phyloP scores from a whole-genome alignment of 2,113 vertebrate genomes.

The Okapia johnstoni region DNA sequence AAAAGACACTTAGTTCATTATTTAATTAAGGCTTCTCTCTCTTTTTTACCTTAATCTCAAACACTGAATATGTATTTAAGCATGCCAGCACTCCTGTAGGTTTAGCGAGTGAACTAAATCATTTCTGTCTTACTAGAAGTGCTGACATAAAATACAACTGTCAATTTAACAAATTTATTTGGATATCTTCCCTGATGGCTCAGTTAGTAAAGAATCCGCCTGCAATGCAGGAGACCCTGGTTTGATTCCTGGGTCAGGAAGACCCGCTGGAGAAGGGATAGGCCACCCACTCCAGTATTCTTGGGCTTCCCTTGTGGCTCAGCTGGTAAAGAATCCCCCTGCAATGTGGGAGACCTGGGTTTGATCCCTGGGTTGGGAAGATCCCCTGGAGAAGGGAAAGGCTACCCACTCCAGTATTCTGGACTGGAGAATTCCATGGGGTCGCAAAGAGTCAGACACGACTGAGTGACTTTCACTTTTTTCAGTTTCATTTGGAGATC shows the following conservation, averaged over 20 bases:
- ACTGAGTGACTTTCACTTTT: neutral
- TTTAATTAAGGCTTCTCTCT: neutral
- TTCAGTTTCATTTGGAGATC: neutral
- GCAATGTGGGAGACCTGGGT: neutral
- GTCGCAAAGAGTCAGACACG: accelerated
- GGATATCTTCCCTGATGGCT: neutral
- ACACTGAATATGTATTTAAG: neutral
- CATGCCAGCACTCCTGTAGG: neutral
- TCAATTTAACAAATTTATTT: neutral
- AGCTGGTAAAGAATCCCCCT: neutral
- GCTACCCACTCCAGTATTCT: neutral
- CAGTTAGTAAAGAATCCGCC: neutral
- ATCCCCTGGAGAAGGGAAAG: neutral
- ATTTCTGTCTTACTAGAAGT: neutral
- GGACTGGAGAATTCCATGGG: neutral
- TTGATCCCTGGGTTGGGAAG: neutral
- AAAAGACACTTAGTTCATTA: neutral
- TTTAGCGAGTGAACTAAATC: neutral
- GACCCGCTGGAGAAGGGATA: neutral
- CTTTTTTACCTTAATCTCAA: neutral
- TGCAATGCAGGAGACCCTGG: neutral
- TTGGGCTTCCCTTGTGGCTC: neutral
- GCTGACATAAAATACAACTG: neutral
- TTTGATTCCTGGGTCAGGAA: neutral
- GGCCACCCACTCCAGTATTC: neutral